Percentiles rank a stretch among this genome's conserved stretches.
phyloP scores from a whole-genome alignment of 2,888 invertebrate species.

The Lithodes maja region DNA sequence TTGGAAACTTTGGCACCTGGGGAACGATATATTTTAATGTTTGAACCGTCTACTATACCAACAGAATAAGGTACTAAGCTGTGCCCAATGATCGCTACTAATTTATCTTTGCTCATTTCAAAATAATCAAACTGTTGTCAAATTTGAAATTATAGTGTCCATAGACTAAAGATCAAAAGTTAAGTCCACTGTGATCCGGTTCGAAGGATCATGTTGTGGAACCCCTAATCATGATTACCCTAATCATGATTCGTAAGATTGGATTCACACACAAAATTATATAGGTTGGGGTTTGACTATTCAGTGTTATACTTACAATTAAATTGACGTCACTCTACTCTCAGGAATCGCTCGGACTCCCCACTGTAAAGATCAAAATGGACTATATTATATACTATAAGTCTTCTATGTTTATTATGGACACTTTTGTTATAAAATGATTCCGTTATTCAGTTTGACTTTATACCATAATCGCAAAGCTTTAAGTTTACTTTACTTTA shows the following conservation, averaged over 20 bases:
- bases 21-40: not conserved
- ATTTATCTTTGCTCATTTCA: not conserved
- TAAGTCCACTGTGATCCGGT: not conserved
- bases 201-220: conserved; percentile 7
- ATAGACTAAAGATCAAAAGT: not conserved
- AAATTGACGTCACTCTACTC: too few species aligned
- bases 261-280: too few species aligned
- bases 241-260: not conserved
- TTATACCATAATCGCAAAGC: too few species aligned
- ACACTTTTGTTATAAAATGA: too few species aligned
- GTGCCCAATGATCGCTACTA: not conserved
- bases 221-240: not conserved
- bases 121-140: not conserved
- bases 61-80: not conserved
- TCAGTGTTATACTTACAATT: too few species aligned
- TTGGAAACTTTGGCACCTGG: conserved; percentile 4
- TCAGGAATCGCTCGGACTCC: too few species aligned
- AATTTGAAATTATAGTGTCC: not conserved
- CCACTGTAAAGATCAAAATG: too few species aligned
- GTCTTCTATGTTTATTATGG: too few species aligned
- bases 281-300: too few species aligned
- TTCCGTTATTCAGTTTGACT: too few species aligned
- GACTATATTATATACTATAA: too few species aligned
- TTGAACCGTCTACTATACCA: not conserved
- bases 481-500: too few species aligned